Conservation (phyloP, 2,888 invertebrate genomes). For the Pachymerium ferrugineum region DNA sequence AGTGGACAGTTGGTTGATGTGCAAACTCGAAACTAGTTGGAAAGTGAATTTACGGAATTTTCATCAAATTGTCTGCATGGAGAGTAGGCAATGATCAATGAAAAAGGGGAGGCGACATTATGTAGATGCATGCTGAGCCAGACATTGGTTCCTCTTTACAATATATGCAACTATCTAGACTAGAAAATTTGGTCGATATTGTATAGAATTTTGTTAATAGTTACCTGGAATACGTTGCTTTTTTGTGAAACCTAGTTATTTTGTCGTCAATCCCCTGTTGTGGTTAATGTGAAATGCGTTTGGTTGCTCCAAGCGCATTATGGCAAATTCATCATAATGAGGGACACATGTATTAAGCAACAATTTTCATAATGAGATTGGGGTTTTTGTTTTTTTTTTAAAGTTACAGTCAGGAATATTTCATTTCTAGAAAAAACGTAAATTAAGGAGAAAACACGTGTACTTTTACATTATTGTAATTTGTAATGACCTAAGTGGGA, state of each 20-base stretch:
- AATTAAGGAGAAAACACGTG: not conserved
- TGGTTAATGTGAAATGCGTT: not conserved
- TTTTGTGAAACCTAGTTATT: not conserved
- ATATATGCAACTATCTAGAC: not conserved
- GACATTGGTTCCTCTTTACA: not conserved
- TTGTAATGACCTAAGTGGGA: no score
- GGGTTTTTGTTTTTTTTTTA: not conserved
- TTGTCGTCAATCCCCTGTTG: not conserved
- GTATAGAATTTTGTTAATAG: not conserved
- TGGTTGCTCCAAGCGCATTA: not conserved
- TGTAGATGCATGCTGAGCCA: conserved; percentile 1
- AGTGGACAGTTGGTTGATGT: no score
- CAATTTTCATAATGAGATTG: conserved; percentile 19
- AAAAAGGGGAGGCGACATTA: conserved; percentile 14
- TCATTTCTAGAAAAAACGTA: not conserved
- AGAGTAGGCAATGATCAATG: not conserved
- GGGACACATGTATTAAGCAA: not conserved
- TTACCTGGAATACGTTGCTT: not conserved
- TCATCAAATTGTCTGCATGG: not conserved
- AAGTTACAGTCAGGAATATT: no score
- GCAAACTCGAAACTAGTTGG: no score
- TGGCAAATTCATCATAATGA: conserved; percentile 2
- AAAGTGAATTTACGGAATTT: not conserved
- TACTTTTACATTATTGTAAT: no score
- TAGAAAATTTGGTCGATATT: not conserved